Conservation (phyloP, 1,140 invertebrate species). For the Heliothis virescens region DNA sequence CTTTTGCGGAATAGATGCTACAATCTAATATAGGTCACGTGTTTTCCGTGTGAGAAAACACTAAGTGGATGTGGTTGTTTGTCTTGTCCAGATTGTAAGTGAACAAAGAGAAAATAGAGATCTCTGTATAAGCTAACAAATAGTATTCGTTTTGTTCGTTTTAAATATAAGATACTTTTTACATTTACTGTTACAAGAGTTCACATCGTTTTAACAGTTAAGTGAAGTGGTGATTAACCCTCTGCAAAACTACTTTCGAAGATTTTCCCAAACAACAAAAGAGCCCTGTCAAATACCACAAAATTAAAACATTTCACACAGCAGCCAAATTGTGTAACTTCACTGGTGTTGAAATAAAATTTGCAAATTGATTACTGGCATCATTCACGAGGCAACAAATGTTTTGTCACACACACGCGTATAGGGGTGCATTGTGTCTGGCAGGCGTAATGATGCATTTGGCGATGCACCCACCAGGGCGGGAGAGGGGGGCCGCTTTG, state of each 20-base stretch:
- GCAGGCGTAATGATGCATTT: constrained; percentile 61
- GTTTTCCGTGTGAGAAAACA: constrained; percentile 18
- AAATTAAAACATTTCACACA: constrained; percentile 36
- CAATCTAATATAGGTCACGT: constrained; percentile 39
- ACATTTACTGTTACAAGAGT: no score
- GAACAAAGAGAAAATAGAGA: constrained; percentile 27
- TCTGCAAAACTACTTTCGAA: not conserved
- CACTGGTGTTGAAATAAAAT: constrained; percentile 40
- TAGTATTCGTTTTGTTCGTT: not conserved
- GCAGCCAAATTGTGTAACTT: not conserved
- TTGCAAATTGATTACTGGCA: constrained; percentile 53
- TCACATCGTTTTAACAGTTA: no score
- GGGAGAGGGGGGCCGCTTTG: constrained; percentile 34
- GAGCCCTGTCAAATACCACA: constrained; percentile 6
- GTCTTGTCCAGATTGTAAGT: constrained; percentile 23
- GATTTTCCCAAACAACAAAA: not conserved
- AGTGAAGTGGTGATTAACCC: no score
- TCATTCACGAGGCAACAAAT: constrained; percentile 55
- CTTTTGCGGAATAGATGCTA: constrained; percentile 12
- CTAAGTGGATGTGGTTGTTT: constrained; percentile 35
- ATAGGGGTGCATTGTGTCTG: constrained; percentile 64
- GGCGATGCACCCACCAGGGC: constrained; percentile 43
- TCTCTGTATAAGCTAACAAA: not conserved
- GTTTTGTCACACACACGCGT: constrained; percentile 68
- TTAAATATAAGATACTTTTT: not conserved